Evolutionary conservation across 2,888 invertebrate genomes (phyloP).

Genomic region (Ecliptopera silaceata): DNA sequence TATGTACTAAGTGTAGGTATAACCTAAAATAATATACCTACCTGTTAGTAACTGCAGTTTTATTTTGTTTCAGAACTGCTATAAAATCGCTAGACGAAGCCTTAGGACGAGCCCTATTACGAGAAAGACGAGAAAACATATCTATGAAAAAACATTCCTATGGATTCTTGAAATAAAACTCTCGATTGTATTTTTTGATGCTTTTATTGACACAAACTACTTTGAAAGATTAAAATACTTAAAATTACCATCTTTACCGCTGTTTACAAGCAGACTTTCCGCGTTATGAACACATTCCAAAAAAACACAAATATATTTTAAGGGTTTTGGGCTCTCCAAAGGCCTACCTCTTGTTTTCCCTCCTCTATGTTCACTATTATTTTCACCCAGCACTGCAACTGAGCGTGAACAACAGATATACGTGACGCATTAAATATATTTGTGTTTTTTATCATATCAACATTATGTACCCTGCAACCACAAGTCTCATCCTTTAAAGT

Average conservation of each 20-base stretch:
- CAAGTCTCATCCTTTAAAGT: not conserved
- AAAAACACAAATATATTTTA: not conserved
- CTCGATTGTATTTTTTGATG: constrained; percentile 28
- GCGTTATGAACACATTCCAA: not conserved
- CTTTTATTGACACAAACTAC: constrained; percentile 34
- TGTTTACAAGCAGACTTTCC: not conserved
- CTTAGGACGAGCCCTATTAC: constrained; percentile 84
- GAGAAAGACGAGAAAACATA: constrained; percentile 73
- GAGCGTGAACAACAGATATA: too few relatives aligned
- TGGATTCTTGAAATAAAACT: constrained; percentile 81
- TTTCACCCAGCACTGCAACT: too few relatives aligned
- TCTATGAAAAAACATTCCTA: constrained; percentile 74
- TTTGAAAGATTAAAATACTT: constrained; percentile 19
- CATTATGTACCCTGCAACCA: not conserved
- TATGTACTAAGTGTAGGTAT: too few relatives aligned
- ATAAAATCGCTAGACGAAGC: constrained; percentile 87
- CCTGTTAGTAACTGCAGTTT: not conserved
- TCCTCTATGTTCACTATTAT: too few relatives aligned
- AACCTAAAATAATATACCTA: not conserved
- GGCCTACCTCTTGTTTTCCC: too few relatives aligned
- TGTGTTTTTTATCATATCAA: not conserved
- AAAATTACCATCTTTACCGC: not conserved
- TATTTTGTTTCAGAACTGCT: constrained; percentile 61
- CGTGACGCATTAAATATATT: not conserved
- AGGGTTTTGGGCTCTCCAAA: not conserved